Conservation (phyloP, 2,113 vertebrate genomes). For the Neodontobutis hainanensis region DNA sequence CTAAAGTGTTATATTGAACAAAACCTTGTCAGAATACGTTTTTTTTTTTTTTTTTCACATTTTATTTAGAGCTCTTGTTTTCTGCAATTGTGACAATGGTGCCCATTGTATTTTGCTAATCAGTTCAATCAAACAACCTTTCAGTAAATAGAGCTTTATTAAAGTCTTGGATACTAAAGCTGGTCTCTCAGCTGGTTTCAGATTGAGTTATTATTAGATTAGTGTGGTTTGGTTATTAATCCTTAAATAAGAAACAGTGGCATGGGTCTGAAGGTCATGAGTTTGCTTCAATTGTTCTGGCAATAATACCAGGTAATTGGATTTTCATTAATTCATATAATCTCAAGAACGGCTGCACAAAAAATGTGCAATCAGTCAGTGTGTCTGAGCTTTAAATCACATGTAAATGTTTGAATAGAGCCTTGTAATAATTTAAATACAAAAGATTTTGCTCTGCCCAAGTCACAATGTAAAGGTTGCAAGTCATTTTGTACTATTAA, state of each 20-base stretch:
- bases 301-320: no score
- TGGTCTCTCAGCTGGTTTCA: constrained; percentile 39
- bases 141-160: constrained; percentile 51
- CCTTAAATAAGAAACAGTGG: neutral
- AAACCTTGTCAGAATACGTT: no score
- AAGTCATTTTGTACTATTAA: no score
- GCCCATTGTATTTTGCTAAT: constrained; percentile 46
- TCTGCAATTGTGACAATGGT: constrained; percentile 31
- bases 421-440: no score
- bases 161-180: constrained; percentile 21
- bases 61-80: constrained; percentile 22
- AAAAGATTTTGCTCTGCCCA: no score
- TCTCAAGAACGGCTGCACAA: no score
- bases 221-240: constrained; percentile 1
- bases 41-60: constrained; percentile 20
- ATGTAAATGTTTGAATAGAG: no score
- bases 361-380: no score
- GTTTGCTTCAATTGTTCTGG: no score
- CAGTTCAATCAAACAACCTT: constrained; percentile 44
- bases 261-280: neutral
- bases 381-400: no score
- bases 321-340: no score
- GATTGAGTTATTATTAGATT: constrained; percentile 22
- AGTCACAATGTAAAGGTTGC: no score
- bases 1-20: neutral